A percentile compares a stretch with the other conserved stretches of the same genome.
These are phyloP conservation scores for Amazona guildingii DNA, from an alignment of 2,113 vertebrate species.

Conservation along the genomic window DNA sequence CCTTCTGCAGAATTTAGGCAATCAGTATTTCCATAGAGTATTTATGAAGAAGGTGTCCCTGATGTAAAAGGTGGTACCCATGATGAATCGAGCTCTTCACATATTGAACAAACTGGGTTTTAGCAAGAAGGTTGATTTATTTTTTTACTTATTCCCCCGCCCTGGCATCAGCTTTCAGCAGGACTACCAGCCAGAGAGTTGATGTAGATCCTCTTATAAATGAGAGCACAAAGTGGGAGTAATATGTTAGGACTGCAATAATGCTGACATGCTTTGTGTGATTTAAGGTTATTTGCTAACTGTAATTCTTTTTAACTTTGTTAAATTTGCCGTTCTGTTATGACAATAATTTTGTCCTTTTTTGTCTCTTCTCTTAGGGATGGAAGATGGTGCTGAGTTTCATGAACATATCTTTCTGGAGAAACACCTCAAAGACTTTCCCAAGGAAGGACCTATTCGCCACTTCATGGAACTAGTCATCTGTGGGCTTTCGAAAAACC, in stretches of 20 bases:
- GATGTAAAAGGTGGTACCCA: neutral
- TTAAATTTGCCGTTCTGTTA: neutral
- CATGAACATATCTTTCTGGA: constrained; percentile 95
- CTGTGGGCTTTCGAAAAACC: constrained; percentile 90
- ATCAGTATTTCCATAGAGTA: neutral
- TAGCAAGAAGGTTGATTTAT: neutral
- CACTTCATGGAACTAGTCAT: constrained; percentile 97
- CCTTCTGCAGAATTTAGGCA: neutral
- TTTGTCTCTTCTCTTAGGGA: constrained; percentile 71
- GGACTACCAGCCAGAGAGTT: neutral
- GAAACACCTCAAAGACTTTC: constrained; percentile 86
- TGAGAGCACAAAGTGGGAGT: neutral
- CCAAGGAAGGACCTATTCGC: constrained; percentile 86
- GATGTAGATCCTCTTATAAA: neutral
- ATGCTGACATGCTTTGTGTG: neutral
- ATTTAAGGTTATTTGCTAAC: neutral
- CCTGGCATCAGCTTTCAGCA: neutral
- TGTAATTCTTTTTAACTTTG: neutral
- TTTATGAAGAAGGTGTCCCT: neutral
- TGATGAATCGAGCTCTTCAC: neutral
- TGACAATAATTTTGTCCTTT: neutral
- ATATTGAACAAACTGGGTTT: neutral
- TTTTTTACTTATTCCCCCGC: neutral
- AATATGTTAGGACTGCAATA: neutral
- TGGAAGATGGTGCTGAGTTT: constrained; percentile 92